Conservation (phyloP, 2,113 vertebrate genomes). For the Malurus alboscapulatus region DNA sequence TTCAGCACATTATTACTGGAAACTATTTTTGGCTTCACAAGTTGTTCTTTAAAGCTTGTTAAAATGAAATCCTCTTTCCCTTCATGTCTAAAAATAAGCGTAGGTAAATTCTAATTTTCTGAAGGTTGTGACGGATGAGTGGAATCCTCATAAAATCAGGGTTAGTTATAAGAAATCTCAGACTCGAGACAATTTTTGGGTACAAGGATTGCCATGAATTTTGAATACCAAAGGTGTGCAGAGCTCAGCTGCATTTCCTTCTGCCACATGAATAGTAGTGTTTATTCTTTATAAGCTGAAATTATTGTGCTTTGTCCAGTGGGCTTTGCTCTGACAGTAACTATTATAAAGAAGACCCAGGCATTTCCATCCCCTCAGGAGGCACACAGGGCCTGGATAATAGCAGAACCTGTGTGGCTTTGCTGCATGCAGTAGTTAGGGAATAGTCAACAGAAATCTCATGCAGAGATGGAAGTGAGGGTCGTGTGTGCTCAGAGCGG, state of each 20-base stretch:
- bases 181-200: not conserved
- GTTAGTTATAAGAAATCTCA: not conserved
- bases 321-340: conserved; percentile 17
- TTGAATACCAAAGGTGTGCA: not conserved
- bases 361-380: conserved; percentile 8
- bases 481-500: fast-evolving
- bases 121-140: not conserved
- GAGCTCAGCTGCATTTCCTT: not conserved
- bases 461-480: not conserved
- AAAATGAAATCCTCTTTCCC: conserved; percentile 44
- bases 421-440: not conserved
- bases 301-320: conserved; percentile 42
- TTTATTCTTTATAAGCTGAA: conserved; percentile 19
- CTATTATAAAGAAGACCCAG: conserved; percentile 17
- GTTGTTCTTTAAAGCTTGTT: conserved; percentile 32
- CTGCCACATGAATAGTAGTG: not conserved
- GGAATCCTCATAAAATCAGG: conserved; percentile 1
- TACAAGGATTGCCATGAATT: not conserved
- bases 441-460: not conserved
- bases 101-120: conserved; percentile 22
- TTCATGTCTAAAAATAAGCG: conserved; percentile 39
- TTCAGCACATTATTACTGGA: conserved; percentile 18
- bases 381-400: not conserved
- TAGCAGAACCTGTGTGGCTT: not conserved
- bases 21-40: conserved; percentile 14